A percentile compares a stretch with the other conserved stretches of the same genome.
Evolutionary conservation across 1,140 invertebrate genomes (phyloP).

Genomic region (Drosophila willistoni): DNA sequence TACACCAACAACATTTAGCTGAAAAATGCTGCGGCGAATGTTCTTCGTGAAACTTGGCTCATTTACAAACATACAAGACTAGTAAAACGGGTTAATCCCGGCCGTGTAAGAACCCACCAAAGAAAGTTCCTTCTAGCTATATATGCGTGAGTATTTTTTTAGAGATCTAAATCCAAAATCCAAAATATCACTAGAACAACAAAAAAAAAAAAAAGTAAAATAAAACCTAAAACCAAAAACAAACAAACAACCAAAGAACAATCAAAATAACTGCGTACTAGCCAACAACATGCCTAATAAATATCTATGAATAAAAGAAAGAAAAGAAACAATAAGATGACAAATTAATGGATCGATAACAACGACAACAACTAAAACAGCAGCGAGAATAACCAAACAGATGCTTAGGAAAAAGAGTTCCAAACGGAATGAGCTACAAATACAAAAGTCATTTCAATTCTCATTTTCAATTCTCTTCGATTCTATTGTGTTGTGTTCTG

Average conservation of each 20-base stretch:
- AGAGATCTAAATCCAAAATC: constrained; percentile 63
- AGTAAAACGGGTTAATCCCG: constrained; percentile 97
- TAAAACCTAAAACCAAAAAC: constrained; percentile 58
- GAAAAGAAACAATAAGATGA: constrained; percentile 22
- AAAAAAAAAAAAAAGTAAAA: constrained; percentile 16
- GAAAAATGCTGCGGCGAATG: constrained; percentile 99
- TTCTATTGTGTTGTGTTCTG: neutral
- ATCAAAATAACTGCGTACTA: constrained; percentile 19
- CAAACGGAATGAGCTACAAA: neutral
- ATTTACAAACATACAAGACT: constrained; percentile 99
- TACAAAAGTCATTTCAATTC: constrained; percentile 2
- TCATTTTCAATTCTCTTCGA: neutral
- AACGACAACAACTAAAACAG: neutral
- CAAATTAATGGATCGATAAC: constrained; percentile 22
- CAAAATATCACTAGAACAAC: constrained; percentile 33
- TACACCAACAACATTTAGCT: constrained; percentile 86
- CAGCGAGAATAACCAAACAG: neutral
- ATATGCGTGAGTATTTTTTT: constrained; percentile 94
- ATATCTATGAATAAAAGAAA: too few species aligned
- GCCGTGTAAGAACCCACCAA: constrained; percentile 98
- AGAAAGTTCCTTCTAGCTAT: constrained; percentile 99
- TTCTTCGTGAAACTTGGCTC: constrained; percentile 99
- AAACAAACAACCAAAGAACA: constrained; percentile 35
- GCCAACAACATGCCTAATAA: too few species aligned
- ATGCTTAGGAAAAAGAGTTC: neutral